A percentile compares a stretch with the other conserved stretches of the same genome.
Evolutionary conservation across 2,113 vertebrate species (phyloP).

Genomic region (Globicephala melas): DNA sequence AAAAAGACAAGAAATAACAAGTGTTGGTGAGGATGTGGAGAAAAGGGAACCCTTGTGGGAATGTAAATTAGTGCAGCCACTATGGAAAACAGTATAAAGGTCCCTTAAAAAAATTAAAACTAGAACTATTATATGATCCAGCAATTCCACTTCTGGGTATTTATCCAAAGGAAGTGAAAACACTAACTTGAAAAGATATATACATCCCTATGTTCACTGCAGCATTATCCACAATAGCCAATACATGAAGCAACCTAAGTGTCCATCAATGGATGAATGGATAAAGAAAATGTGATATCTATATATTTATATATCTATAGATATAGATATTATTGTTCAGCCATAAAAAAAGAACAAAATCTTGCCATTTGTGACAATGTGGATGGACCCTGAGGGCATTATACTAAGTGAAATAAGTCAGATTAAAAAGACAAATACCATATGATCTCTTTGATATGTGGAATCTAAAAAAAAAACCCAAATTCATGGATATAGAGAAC

Average conservation of each 20-base stretch:
- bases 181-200: neutral
- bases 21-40: neutral
- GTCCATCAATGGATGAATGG: neutral
- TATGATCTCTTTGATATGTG: neutral
- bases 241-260: neutral
- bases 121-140: neutral
- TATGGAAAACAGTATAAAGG: neutral
- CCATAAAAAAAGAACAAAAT: neutral
- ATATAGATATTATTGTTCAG: neutral
- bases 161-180: neutral
- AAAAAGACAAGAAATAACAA: neutral
- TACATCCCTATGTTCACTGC: neutral
- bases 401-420: neutral
- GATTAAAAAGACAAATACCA: neutral
- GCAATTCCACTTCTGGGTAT: neutral
- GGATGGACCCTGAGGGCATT: neutral
- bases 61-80: neutral
- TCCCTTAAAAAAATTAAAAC: neutral
- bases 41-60: neutral
- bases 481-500: neutral
- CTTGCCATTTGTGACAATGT: neutral
- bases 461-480: neutral
- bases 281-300: neutral
- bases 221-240: neutral
- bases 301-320: neutral